phyloP scores from a whole-genome alignment of 2,888 invertebrate species.

The Bombyx huttoni region DNA sequence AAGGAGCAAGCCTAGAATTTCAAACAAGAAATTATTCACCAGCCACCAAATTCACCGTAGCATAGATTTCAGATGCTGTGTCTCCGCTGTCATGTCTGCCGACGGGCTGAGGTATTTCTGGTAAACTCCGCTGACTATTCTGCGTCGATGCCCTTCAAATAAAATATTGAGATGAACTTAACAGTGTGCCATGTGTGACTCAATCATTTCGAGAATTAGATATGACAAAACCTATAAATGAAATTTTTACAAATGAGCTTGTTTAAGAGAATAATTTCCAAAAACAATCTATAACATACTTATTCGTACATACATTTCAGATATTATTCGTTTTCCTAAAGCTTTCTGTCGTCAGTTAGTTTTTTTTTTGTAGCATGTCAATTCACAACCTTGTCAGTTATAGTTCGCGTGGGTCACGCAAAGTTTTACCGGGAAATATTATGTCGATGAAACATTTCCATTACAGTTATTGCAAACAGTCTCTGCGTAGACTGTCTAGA shows the following conservation, averaged over 20 bases:
- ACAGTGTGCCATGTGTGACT: background rate
- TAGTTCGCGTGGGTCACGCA: background rate
- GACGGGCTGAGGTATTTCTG: constrained; percentile 82
- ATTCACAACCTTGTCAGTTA: background rate
- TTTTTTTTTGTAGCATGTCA: background rate
- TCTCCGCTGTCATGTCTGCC: constrained; percentile 78
- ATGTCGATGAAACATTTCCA: background rate
- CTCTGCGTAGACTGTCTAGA: too few species aligned
- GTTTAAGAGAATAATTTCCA: too few species aligned
- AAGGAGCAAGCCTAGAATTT: background rate
- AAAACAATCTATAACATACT: too few species aligned
- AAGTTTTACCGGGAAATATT: background rate
- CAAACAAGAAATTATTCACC: constrained; percentile 20
- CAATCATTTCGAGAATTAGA: too few species aligned
- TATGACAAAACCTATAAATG: background rate
- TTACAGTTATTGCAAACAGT: background rate
- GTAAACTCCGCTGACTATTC: constrained; percentile 81
- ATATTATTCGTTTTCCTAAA: background rate
- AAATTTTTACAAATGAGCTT: background rate
- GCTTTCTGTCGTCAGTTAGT: background rate
- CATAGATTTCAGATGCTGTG: constrained; percentile 88
- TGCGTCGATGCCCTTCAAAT: constrained; percentile 56
- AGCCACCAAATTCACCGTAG: constrained; percentile 78
- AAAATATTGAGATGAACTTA: background rate
- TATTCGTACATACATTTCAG: background rate